These are phyloP conservation scores for Keiferia lycopersicella DNA, from an alignment of 2,888 invertebrate species.

Conservation along the genomic window DNA sequence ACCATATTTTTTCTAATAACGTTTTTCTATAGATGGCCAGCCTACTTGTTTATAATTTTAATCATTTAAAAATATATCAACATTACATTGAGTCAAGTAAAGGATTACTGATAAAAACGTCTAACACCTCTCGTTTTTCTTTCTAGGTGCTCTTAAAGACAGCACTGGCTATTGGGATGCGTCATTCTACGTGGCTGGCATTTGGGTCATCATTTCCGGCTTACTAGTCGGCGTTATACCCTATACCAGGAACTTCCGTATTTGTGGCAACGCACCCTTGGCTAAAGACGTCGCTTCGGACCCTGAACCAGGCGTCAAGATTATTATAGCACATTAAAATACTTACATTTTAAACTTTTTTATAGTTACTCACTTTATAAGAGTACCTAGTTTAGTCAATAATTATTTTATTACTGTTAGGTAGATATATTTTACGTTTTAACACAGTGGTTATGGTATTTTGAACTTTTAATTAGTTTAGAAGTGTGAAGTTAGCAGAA, in stretches of 20 bases:
- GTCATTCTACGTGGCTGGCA: constrained; percentile 90
- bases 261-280: constrained; percentile 75
- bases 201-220: constrained; percentile 91
- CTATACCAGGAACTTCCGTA: constrained; percentile 83
- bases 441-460: too few relatives aligned
- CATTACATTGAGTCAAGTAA: too few relatives aligned
- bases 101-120: too few relatives aligned
- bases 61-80: too few relatives aligned
- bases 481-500: too few relatives aligned
- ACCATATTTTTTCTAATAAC: too few relatives aligned
- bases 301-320: constrained; percentile 69
- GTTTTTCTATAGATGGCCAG: too few relatives aligned
- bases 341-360: constrained; percentile 7
- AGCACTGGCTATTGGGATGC: constrained; percentile 87
- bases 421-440: too few relatives aligned
- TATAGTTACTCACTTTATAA: background rate
- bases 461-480: too few relatives aligned
- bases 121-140: background rate
- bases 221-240: constrained; percentile 84
- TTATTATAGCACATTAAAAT: constrained; percentile 67
- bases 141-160: constrained; percentile 78
- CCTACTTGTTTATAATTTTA: too few relatives aligned
- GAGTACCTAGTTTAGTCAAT: constrained; percentile 39
- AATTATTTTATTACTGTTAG: constrained; percentile 44
- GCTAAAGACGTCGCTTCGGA: constrained; percentile 71